These are phyloP conservation scores for Margarornis squamiger DNA, from an alignment of 2,797 vertebrate genomes.

Conservation along the genomic window DNA sequence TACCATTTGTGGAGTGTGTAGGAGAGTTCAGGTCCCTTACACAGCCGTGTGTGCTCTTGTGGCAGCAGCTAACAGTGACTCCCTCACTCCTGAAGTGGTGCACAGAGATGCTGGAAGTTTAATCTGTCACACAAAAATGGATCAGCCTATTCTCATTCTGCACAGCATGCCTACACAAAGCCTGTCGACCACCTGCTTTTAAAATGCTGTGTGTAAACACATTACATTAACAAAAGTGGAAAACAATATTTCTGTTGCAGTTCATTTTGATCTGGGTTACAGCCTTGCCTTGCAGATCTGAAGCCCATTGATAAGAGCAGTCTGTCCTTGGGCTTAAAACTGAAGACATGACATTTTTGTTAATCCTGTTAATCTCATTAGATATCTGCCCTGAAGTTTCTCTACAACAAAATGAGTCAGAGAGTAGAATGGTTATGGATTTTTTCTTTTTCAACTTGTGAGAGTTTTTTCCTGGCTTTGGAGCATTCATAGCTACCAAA, in stretches of 20 bases:
- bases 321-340: not conserved
- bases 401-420: not conserved
- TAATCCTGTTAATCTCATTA: slow-evolving; percentile 28
- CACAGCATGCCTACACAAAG: not conserved
- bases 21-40: not conserved
- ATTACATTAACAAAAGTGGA: not conserved
- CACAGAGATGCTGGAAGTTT: not conserved
- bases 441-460: not conserved
- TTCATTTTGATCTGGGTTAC: not conserved
- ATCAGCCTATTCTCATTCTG: not conserved
- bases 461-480: not conserved
- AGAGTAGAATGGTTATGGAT: not conserved
- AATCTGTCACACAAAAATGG: not conserved
- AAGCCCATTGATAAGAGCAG: slow-evolving; percentile 21
- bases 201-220: not conserved
- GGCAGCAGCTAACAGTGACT: not conserved
- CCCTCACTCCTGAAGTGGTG: not conserved
- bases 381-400: slow-evolving; percentile 13
- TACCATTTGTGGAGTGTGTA: not conserved
- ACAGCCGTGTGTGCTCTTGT: not conserved
- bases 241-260: not conserved
- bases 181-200: not conserved
- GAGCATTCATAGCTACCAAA: not conserved
- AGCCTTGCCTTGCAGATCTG: slow-evolving; percentile 4
- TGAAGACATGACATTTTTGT: not conserved